Base-by-base conservation (phyloP, 2,888 invertebrate genomes). In the Andrena camellia region DNA sequence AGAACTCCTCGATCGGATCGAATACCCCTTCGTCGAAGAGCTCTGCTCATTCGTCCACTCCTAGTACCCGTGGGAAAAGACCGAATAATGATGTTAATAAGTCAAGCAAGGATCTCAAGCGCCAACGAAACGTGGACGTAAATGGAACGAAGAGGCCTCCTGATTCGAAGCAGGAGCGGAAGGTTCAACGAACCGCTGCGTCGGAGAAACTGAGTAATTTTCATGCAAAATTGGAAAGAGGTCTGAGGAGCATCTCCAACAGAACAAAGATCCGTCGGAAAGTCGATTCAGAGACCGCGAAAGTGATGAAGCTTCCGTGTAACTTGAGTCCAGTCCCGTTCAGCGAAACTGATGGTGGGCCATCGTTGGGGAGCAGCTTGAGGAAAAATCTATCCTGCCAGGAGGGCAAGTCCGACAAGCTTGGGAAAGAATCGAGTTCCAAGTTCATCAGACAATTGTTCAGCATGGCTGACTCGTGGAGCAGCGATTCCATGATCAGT, bases 381-480 rank as follows among this genome's bases (percentile, higher is more conserved):
- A 75, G 13, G 31, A 86, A 68, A 17, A 77, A 26, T 10, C 2
- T 42, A 2, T n/a, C 31, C 13, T 33, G 42, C 7, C 68, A 50
- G 7, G 78, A 83, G 0, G 84, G 82, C 72, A 89, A 76, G 66
- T 50, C 84, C 17, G 85, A 81, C 13, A 83, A 76, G 26, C 66
- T 62, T 13, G 67, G 48, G 3, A 83, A 60, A n/a, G 81, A 89
- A 29, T 31, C 85, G 1, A 86, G 81, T 57, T 77, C 89, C 2
- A 88, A 87, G 50, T 89, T 88, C 0, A 90, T 90, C 88, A 86
- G 84, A 60, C 90, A 91, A 76, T 86, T 91, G 57, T 92, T 88
- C 86, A 91, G 90, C 78, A 87, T 89, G 86, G 86, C 90, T 23
- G 88, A 89, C 23, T 90, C 91, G 17, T 92, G 92, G 91, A 91